phyloP scores from a whole-genome alignment of 2,888 invertebrate species.

The Busseola fusca region DNA sequence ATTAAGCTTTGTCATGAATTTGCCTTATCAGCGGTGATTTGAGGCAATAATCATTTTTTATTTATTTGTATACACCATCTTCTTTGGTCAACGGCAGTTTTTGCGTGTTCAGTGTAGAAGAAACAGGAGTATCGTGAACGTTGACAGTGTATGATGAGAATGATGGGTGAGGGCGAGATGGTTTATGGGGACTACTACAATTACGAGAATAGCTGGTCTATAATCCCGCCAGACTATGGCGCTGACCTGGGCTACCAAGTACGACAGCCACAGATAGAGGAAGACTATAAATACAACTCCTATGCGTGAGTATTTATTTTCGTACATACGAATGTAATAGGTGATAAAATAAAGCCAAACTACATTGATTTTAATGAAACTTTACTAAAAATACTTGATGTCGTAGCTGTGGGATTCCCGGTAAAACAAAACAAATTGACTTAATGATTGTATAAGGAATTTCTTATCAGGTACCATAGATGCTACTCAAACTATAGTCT shows the following conservation, averaged over 20 bases:
- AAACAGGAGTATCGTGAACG: constrained; percentile 36
- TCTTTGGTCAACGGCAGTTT: constrained; percentile 34
- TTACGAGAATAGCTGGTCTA: constrained; percentile 91
- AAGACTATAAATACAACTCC: constrained; percentile 91
- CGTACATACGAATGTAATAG: neutral
- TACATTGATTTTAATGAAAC: neutral
- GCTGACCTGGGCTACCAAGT: constrained; percentile 83
- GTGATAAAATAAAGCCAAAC: neutral
- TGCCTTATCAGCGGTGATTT: constrained; percentile 70
- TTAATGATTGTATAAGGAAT: constrained; percentile 23
- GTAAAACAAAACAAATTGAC: constrained; percentile 30
- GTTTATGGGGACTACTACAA: constrained; percentile 88
- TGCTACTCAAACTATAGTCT: constrained; percentile 25
- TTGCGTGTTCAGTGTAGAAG: constrained; percentile 55
- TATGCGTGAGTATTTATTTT: constrained; percentile 88
- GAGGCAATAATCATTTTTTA: constrained; percentile 60
- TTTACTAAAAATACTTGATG: neutral
- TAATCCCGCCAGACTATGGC: constrained; percentile 92
- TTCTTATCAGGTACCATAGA: constrained; percentile 15
- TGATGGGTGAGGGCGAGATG: constrained; percentile 88
- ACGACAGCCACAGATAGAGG: constrained; percentile 86
- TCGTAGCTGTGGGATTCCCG: constrained; percentile 10
- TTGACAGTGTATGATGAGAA: constrained; percentile 83
- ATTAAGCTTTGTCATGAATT: constrained; percentile 61
- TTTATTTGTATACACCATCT: constrained; percentile 49